Percentiles rank a stretch among this genome's conserved stretches.
Conservation (phyloP, 2,888 invertebrate species). For the Encarsia formosa region DNA sequence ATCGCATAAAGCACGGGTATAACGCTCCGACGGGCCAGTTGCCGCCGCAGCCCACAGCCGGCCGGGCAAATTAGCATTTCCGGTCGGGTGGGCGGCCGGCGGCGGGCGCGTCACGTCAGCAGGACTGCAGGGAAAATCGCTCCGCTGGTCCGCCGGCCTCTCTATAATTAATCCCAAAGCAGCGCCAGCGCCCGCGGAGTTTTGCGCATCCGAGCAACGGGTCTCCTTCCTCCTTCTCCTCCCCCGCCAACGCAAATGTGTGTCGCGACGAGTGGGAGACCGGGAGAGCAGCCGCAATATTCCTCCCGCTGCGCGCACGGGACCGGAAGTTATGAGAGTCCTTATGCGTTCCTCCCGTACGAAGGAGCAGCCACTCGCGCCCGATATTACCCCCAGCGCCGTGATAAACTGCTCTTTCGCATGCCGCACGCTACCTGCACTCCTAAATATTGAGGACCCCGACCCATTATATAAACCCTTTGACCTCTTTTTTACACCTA, state of each 20-base stretch:
- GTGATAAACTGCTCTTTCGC: slow-evolving; percentile 24
- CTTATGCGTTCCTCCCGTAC: slow-evolving; percentile 22
- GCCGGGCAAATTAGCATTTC: slow-evolving; percentile 16
- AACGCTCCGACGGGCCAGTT: neutral
- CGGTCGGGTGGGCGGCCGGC: neutral
- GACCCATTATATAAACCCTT: too few relatives aligned
- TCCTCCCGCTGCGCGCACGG: slow-evolving; percentile 26
- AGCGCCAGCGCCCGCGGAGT: too few relatives aligned
- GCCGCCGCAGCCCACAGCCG: neutral
- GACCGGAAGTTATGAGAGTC: slow-evolving; percentile 39
- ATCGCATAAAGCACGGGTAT: neutral
- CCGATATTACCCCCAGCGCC: slow-evolving; percentile 24
- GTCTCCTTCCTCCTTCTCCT: neutral
- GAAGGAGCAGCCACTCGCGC: slow-evolving; percentile 7
- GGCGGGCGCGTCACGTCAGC: neutral
- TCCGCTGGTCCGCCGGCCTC: neutral
- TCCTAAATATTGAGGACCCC: slow-evolving; percentile 11
- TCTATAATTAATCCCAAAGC: too few relatives aligned
- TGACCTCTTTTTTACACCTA: too few relatives aligned
- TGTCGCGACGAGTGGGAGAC: too few relatives aligned
- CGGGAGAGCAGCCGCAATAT: slow-evolving; percentile 11
- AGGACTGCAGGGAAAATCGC: too few relatives aligned
- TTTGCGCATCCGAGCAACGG: too few relatives aligned
- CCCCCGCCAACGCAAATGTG: neutral
- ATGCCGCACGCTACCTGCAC: neutral